These are phyloP conservation scores for Eupithecia insigniata DNA, from an alignment of 2,888 invertebrate species.

Conservation along the genomic window DNA sequence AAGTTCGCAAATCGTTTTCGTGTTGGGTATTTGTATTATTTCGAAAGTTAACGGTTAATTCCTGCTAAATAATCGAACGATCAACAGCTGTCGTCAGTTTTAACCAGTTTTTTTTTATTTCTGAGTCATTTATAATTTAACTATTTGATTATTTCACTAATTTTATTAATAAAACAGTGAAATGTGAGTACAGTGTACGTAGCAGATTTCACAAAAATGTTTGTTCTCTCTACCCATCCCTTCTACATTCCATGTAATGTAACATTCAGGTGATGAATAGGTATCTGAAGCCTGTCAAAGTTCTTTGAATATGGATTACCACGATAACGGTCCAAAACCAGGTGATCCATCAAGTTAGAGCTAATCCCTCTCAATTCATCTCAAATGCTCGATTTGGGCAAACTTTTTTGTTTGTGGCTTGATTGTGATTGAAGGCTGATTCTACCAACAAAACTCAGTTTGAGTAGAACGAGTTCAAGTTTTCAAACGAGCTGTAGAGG, in stretches of 20 bases:
- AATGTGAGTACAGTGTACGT: neutral
- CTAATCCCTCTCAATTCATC: slow-evolving; percentile 8
- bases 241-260: neutral
- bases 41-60: neutral
- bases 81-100: neutral
- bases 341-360: slow-evolving; percentile 7
- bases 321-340: neutral
- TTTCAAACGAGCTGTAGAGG: neutral
- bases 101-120: neutral
- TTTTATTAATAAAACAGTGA: neutral
- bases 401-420: neutral
- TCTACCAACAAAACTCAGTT: neutral
- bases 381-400: neutral
- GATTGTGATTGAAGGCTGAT: neutral
- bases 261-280: neutral
- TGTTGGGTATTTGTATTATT: neutral
- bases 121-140: neutral
- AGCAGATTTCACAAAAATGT: neutral
- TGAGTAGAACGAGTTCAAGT: neutral
- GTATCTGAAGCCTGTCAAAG: neutral
- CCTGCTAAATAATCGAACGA: neutral
- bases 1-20: too few relatives aligned
- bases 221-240: neutral
- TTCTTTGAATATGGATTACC: slow-evolving; percentile 11
- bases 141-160: neutral